Conservation (phyloP, 2,888 invertebrate species). For the Cheilosia pagana region DNA sequence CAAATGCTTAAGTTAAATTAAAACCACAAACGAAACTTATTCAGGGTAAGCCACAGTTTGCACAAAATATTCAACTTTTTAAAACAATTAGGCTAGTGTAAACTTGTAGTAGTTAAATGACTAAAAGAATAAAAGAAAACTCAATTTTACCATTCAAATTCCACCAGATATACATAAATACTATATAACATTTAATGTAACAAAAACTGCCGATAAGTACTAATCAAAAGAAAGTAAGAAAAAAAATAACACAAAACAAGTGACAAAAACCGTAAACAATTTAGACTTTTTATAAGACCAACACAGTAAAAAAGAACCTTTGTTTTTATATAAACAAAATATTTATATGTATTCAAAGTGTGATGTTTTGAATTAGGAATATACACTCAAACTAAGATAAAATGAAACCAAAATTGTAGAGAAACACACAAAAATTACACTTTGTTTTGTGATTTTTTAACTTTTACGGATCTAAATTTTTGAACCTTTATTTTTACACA, state of each 20-base stretch:
- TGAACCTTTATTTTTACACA: slow-evolving; percentile 21
- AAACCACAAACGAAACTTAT: slow-evolving; percentile 66
- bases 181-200: slow-evolving; percentile 60
- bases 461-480: slow-evolving; percentile 32
- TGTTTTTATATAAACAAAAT: slow-evolving; percentile 38
- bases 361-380: slow-evolving; percentile 64
- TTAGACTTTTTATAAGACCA: slow-evolving; percentile 73
- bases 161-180: slow-evolving; percentile 56
- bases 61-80: slow-evolving; percentile 54
- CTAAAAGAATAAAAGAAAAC: slow-evolving; percentile 10
- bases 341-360: slow-evolving; percentile 48
- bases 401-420: background rate
- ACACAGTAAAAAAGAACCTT: slow-evolving; percentile 38
- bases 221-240: slow-evolving; percentile 17
- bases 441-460: slow-evolving; percentile 41
- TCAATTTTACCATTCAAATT: slow-evolving; percentile 65
- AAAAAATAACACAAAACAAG: slow-evolving; percentile 21
- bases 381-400: slow-evolving; percentile 50
- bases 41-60: slow-evolving; percentile 72
- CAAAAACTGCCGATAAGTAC: slow-evolving; percentile 72
- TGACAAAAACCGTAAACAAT: slow-evolving; percentile 37
- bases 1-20: background rate
- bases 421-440: slow-evolving; percentile 3
- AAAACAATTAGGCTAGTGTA: slow-evolving; percentile 43
- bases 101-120: slow-evolving; percentile 41